Evolutionary conservation across 1,140 invertebrate genomes (phyloP), one percentile per base, ranked within the genome.

Genomic region (Chymomyza costata): DNA sequence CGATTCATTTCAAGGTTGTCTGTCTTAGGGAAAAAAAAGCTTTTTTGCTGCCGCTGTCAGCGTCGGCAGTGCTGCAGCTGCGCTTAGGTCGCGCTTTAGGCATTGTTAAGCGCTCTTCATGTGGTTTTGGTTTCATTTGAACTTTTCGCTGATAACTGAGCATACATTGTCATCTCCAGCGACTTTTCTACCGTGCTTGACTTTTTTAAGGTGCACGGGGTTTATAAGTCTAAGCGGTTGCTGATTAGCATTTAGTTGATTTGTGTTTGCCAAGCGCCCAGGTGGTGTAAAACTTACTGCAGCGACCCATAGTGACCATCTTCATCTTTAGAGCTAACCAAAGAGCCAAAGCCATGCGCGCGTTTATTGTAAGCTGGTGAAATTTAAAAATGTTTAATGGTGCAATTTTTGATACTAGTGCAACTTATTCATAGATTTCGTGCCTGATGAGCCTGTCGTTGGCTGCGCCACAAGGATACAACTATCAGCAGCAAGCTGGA

Each of bases 221-320:
- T 57, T 59, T 76, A 76, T 71, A 76, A 84, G 76, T 65, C 69
- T 66, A 61, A 40, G 35, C 54, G 43, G 43, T 21, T 40, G 63
- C 53, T 83, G 82, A 84, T 84, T 82, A 82, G 59, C 82, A 83
- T 84, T 84, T 84, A 84, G 82, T 84, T 69, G 71, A 65, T 70
- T 74, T 63, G 57, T 48, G 70, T 63, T 82, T 65, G 76, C 60
- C 76, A 63, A 74, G 61, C 49, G 55, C 25, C 53, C 58, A 53
- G 66, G 71, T 71, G 63, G 30, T 58, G 35, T 19, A 30, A 34
- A 51, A 41, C 35, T 35, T 13, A 16, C 8, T 14, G 31, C 31
- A 18, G 21, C 41, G 19, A 40, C n/a, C 37, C n/a, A n/a, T n/a
- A n/a, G n/a, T n/a, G n/a, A n/a, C n/a, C n/a, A n/a, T n/a, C n/a